Conservation (phyloP, 2,113 vertebrate species). For the Gobiocypris rarus region DNA sequence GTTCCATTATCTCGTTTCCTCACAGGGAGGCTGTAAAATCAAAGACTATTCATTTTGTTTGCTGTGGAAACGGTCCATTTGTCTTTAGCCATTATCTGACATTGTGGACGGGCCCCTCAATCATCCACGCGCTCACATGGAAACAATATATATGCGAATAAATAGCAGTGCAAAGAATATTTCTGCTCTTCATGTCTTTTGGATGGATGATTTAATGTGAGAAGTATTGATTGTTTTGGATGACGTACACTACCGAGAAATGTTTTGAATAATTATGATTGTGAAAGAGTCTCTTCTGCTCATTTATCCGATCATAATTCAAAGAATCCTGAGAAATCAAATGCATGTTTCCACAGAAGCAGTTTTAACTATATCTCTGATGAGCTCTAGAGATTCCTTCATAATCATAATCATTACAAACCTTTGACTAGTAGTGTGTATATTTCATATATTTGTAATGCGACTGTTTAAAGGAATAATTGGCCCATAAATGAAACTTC, state of each 20-base stretch:
- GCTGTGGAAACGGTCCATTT: conserved; percentile 44
- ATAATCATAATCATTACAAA: no score
- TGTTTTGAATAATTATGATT: no score
- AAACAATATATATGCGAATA: conserved; percentile 18
- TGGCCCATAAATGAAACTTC: background rate
- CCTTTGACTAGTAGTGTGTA: background rate
- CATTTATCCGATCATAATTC: background rate
- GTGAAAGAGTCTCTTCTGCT: background rate
- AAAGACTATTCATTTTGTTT: conserved; percentile 23
- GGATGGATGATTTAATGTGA: background rate
- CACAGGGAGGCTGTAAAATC: background rate
- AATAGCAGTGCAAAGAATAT: background rate
- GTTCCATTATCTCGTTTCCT: background rate
- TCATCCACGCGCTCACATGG: background rate
- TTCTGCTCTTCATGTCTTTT: background rate
- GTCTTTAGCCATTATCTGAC: conserved; percentile 52
- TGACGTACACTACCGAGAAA: no score
- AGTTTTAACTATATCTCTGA: background rate
- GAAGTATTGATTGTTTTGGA: background rate
- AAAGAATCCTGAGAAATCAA: background rate
- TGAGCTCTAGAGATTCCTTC: no score
- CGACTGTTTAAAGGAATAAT: background rate
- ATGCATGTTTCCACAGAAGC: no score
- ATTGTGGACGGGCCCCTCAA: conserved; percentile 24
- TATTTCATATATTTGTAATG: background rate